Conservation (phyloP, 2,888 invertebrate genomes). For the Drosophila nr. fundita region DNA sequence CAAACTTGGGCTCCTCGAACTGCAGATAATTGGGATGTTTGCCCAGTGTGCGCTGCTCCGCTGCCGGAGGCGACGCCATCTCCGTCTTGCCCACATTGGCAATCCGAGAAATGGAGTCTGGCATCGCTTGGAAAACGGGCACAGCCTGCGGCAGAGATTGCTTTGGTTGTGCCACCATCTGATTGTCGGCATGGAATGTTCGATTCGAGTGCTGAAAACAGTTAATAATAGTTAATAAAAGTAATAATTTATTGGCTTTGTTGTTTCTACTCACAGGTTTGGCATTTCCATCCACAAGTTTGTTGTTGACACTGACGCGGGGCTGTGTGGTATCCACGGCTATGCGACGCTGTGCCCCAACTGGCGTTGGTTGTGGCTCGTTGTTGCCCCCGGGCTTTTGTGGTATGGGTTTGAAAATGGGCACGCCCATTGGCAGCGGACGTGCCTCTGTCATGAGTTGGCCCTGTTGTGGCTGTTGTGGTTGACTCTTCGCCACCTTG, state of each 20-base stretch:
- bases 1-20: slow-evolving; percentile 83
- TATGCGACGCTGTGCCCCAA: slow-evolving; percentile 74
- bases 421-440: slow-evolving; percentile 88
- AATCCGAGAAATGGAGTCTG: slow-evolving; percentile 85
- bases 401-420: slow-evolving; percentile 92
- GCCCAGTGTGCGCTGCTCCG: slow-evolving; percentile 58
- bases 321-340: slow-evolving; percentile 79
- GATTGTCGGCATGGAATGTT: slow-evolving; percentile 81
- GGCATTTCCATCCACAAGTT: slow-evolving; percentile 66
- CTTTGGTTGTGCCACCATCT: slow-evolving; percentile 65
- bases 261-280: slow-evolving; percentile 60
- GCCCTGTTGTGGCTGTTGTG: slow-evolving; percentile 37
- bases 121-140: slow-evolving; percentile 86
- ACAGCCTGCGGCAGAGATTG: slow-evolving; percentile 81
- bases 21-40: slow-evolving; percentile 81
- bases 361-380: slow-evolving; percentile 24
- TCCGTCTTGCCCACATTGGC: slow-evolving; percentile 61
- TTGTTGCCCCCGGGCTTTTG: slow-evolving; percentile 84
- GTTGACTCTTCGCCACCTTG: slow-evolving; percentile 41
- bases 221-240: background rate
- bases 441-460: slow-evolving; percentile 86
- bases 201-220: slow-evolving; percentile 73
- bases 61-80: slow-evolving; percentile 20
- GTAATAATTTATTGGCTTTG: background rate
- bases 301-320: slow-evolving; percentile 79